Base-by-base conservation (phyloP, 1,140 invertebrate genomes). In the Berghia stephanieae region DNA sequence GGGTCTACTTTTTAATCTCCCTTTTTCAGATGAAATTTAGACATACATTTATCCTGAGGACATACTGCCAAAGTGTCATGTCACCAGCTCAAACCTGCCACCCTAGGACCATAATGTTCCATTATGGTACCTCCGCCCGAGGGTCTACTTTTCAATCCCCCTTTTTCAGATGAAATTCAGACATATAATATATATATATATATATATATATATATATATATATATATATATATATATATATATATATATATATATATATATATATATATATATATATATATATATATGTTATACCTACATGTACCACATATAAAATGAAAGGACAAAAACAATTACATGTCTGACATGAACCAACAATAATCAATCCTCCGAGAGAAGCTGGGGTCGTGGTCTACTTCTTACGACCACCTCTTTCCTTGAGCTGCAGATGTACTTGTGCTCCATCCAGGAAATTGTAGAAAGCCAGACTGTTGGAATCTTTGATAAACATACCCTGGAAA, bases 391-490 rank as follows among this genome's bases (percentile, higher is more conserved):
- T 68, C 93, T 95, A 99, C 86, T 99, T 99, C 90, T 99, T 99
- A 49, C 97, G 92, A 43, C 98, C 98, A 89, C 98, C 98, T 90
- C 98, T 92, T 90, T 99, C 98, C 89, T 99, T 99, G 6, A 99
- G 91, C 89, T 97, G 94, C 46, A 99, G 91, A 83, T 95, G 94
- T 52, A 99, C 93, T n/a, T 93, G 90, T 18, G 93, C 94, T 57
- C 94, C 95, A 13, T 94, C 93, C 0, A 93, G 91, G 36, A 99
- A 92, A 89, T 99, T 99, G 90, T 99, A 99, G 91, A 94, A 99
- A 0, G 96, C 98, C 86, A 99, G 91, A 1, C 94, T 93, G 86
- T 98, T 97, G 31, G 93, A 96, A 91, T 99, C 98, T 89, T 99
- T 99, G 90, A 99, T 96, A 90, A 99, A 99, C 87, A 99, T 93